Evolutionary conservation across 1,140 invertebrate genomes (phyloP).

Genomic region (Cydia strobilella): DNA sequence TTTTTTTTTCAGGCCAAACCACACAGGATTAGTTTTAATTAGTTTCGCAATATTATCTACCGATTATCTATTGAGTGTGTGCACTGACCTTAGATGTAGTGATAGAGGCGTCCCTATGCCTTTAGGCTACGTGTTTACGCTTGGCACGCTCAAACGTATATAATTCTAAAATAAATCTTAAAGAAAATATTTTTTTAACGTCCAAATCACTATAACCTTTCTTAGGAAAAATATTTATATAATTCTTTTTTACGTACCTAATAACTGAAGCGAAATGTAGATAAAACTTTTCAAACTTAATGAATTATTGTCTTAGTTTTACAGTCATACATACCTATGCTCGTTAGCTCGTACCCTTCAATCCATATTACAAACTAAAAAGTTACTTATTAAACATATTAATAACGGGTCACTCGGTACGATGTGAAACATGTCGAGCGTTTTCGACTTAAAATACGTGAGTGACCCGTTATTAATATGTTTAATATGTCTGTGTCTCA

Average conservation of each 20-base stretch:
- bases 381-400: no score
- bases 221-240: background rate
- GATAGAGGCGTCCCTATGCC: background rate
- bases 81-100: background rate
- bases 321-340: background rate
- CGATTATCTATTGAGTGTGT: conserved; percentile 15
- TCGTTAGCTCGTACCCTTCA: no score
- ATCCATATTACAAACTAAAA: conserved; percentile 1
- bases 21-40: no score
- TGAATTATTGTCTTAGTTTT: no score
- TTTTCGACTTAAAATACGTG: no score
- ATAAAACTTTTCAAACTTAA: background rate
- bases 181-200: background rate
- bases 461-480: no score
- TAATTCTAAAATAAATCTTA: conserved; percentile 21
- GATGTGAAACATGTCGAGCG: no score
- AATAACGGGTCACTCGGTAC: no score
- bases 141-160: conserved; percentile 24
- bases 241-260: background rate
- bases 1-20: no score
- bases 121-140: conserved; percentile 28
- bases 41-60: background rate
- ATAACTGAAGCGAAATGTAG: background rate
- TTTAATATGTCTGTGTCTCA: no score
- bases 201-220: conserved; percentile 18